Base-by-base conservation (phyloP, 2,113 vertebrate species). In the Stigmatopora nigra region DNA sequence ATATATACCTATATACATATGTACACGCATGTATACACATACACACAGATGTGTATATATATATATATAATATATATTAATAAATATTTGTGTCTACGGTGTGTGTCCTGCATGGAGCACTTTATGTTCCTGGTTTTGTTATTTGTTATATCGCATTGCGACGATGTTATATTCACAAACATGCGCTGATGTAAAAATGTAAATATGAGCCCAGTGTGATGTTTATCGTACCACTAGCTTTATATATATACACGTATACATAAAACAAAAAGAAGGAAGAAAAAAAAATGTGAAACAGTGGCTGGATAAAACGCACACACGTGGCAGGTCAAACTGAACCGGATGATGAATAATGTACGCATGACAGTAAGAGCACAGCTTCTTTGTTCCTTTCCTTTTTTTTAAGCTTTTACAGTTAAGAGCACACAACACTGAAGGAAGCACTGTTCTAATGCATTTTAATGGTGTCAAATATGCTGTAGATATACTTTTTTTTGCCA, bases 41-140 rank as follows among this genome's bases (percentile, higher is more conserved):
- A 31, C 3, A 31, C 25, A 31, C 3, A 31, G 1, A 31, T 31
- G 3, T 31, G 25, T 31, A 31, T 31, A 31, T 31, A 31, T 31
- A 31, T 31, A 31, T 31, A 31, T 31, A 31, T 31, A 31, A 31
- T 31, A 31, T 31, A 31, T 31, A 31, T 31, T 31, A 31, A 31
- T 31, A 31, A 31, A 46, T 19, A 48, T 61, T n/a, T n/a, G 56
- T 87, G 82, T 84, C 83, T 81, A 85, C 87, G 82, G 72, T 66
- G 84, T 88, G 79, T 79, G 84, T 86, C 85, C 86, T 89, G 89
- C 88, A 90, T 90, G 85, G 87, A 89, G 88, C 89, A 86, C 88
- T 89, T 89, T 89, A 90, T 84, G 87, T 86, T 87, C 81, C 77
- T 79, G 74, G 73, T 86, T 75, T 81, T 78, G 73, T 84, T 80